Evolutionary conservation across 2,113 vertebrate species (phyloP).

Genomic region (Corydoras sp.): DNA sequence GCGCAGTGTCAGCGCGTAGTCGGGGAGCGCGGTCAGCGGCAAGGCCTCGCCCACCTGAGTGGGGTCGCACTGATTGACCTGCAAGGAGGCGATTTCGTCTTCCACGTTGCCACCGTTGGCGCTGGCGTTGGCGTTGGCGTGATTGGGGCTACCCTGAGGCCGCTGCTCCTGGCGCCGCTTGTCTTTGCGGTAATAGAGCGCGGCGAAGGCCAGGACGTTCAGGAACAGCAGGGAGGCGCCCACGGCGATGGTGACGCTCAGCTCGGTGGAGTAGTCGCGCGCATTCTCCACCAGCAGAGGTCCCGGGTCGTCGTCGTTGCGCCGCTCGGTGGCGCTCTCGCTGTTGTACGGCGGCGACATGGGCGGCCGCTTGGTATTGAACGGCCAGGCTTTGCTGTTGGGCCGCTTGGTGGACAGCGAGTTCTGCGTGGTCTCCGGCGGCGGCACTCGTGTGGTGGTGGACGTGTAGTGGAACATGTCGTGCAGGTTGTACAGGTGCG

Average conservation of each 20-base stretch:
- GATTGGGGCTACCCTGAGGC: conserved; percentile 78
- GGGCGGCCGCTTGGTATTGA: conserved; percentile 89
- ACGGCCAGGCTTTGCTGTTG: conserved; percentile 81
- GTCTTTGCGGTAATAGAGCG: conserved; percentile 98
- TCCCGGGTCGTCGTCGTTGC: conserved; percentile 79
- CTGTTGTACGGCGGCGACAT: conserved; percentile 92
- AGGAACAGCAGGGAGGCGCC: conserved; percentile 96
- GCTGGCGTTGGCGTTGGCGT: conserved; percentile 68
- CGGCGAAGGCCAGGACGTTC: conserved; percentile 92
- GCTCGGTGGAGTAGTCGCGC: conserved; percentile 94
- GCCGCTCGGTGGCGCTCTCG: conserved; percentile 79
- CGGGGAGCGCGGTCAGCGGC: conserved; percentile 83
- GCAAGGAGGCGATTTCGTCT: conserved; percentile 92
- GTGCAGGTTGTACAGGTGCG: conserved; percentile 94
- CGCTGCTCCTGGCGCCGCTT: conserved; percentile 89
- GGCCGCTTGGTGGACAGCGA: conserved; percentile 88
- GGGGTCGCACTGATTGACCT: conserved; percentile 91
- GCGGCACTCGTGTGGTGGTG: conserved; percentile 95
- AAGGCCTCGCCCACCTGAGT: conserved; percentile 73
- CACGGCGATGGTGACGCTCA: conserved; percentile 95
- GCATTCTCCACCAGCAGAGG: conserved; percentile 88
- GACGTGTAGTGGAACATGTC: conserved; percentile 99
- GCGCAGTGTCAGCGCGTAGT: conserved; percentile 93
- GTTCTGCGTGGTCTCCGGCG: conserved; percentile 89
- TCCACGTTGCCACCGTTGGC: conserved; percentile 78